A percentile compares a stretch with the other conserved stretches of the same genome.
phyloP scores from a whole-genome alignment of 2,888 invertebrate species.

The Drepana falcataria region DNA sequence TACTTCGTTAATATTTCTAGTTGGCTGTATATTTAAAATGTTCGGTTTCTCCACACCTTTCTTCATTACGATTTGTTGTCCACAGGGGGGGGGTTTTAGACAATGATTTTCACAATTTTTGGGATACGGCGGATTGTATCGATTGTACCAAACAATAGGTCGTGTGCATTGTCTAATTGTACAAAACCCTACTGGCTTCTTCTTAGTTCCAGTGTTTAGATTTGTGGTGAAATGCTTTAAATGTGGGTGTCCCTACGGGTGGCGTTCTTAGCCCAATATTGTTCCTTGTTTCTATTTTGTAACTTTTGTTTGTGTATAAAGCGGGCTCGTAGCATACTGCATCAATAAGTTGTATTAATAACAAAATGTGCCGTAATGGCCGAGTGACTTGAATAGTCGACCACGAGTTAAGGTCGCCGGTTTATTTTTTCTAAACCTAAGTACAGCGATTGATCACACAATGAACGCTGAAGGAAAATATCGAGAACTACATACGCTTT shows the following conservation, averaged over 20 bases:
- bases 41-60: constrained; percentile 47
- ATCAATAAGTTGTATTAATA: too few species aligned
- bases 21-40: constrained; percentile 5
- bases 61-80: constrained; percentile 54
- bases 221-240: constrained; percentile 46
- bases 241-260: constrained; percentile 50
- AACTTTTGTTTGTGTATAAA: neutral
- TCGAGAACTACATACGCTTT: too few species aligned
- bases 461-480: too few species aligned
- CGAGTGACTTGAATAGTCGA: too few species aligned
- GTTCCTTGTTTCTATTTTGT: constrained; percentile 3
- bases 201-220: constrained; percentile 49
- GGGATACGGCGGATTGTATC: constrained; percentile 53
- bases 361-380: too few species aligned
- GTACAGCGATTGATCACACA: too few species aligned
- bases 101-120: constrained; percentile 57
- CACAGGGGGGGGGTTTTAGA: constrained; percentile 47
- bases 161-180: constrained; percentile 45
- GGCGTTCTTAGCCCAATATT: constrained; percentile 3
- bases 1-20: constrained; percentile 4
- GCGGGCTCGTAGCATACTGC: neutral
- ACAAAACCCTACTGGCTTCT: constrained; percentile 51
- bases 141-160: constrained; percentile 46
- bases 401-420: too few species aligned
- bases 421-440: too few species aligned